Base-by-base conservation (phyloP, 2,888 invertebrate genomes). In the Oxystoma pomonae region DNA sequence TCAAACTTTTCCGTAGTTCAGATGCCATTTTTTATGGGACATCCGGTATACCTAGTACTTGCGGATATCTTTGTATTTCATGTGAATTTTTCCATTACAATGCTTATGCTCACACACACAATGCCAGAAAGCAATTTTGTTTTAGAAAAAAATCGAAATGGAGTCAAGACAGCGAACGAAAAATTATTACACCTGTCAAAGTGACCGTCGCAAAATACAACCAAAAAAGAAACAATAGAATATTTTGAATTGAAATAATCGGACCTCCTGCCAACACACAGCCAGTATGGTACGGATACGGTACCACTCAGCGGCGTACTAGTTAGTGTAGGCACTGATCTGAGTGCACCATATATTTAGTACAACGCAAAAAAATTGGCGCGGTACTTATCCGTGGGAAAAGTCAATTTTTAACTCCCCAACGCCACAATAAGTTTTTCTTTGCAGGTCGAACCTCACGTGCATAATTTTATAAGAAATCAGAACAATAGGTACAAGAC, bases 251-350 rank as follows among this genome's bases (percentile, higher is more conserved):
- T 19, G 53, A 53, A 53, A 53, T 19, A 53, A 53, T 17, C 53
- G 53, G 53, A 53, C 53, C 53, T 53, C 53, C 53, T 53, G 53
- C 53, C 53, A 53, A 53, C 53, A 53, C 19, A 53, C 35, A 35
- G 35, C 17, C 53, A 53, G 53, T 53, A 53, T 53, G 16, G 19
- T 19, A 53, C 53, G 53, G 19, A 53, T 53, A 35, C 35, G 35
- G 35, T 35, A 35, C 35, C 35, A 35, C 35, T 35, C 35, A 35
- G 35, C 35, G 35, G 35, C 35, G 35, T 35, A 35, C 35, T 12
- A n/a, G n/a, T n/a, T n/a, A n/a, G n/a, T n/a, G n/a, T n/a, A n/a
- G n/a, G 35, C 35, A 35, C 12, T 35, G 35, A 12, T 12, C 12
- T 12, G 35, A 3, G 12, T 3, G 3, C 35, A 35, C 12, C 35